Percentiles rank a stretch among this genome's conserved stretches.
phyloP scores from a whole-genome alignment of 2,888 invertebrate species.

The Periphyllus acericola region DNA sequence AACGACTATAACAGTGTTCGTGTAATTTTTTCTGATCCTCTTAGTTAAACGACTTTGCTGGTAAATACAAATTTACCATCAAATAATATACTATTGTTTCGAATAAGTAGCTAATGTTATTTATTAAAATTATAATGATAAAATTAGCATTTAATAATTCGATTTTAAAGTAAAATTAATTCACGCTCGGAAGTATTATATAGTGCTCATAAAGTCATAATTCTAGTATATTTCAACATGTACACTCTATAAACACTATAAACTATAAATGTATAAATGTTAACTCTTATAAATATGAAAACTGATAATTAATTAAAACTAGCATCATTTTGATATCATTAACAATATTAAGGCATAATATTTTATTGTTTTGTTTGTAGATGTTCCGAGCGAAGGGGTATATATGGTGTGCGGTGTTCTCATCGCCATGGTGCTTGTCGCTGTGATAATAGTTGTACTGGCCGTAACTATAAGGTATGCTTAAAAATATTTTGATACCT shows the following conservation, averaged over 20 bases:
- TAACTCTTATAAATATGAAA: too few relatives aligned
- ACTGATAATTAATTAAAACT: not conserved
- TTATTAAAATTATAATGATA: not conserved
- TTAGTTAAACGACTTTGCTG: not conserved
- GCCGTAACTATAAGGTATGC: conserved; percentile 83
- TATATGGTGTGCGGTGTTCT: conserved; percentile 87
- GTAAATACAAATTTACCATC: not conserved
- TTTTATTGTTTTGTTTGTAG: conserved; percentile 72
- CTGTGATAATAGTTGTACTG: conserved; percentile 81
- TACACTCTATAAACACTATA: too few relatives aligned
- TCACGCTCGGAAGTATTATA: not conserved
- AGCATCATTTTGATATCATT: not conserved
- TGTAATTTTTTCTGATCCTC: not conserved
- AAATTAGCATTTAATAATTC: not conserved
- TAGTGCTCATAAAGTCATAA: not conserved
- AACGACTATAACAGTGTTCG: conserved; percentile 11
- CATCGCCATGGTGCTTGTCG: conserved; percentile 84
- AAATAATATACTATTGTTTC: not conserved
- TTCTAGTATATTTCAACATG: not conserved
- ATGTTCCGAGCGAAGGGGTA: conserved; percentile 84
- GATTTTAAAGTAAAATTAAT: not conserved
- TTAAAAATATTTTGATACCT: not conserved
- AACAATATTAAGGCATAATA: conserved; percentile 20
- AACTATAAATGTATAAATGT: not conserved
- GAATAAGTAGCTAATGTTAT: not conserved